phyloP scores from a whole-genome alignment of 1,140 invertebrate species.

The Aphelinus certus region DNA sequence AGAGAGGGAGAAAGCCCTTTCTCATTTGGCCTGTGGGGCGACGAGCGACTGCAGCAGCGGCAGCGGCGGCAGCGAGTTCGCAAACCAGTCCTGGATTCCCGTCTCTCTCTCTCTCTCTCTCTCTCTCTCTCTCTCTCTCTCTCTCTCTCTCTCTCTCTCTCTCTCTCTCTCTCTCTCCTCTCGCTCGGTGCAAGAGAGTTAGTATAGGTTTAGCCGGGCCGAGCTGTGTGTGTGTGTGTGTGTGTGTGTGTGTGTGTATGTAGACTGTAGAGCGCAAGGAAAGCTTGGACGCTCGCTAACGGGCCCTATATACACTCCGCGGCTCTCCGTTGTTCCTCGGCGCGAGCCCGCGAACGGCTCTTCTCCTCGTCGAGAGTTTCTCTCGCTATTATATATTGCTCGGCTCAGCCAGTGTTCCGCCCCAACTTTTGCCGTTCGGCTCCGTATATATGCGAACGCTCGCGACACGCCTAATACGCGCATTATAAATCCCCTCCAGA shows the following conservation, averaged over 20 bases:
- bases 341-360: neutral
- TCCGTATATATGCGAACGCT: too few species aligned
- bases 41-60: neutral
- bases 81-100: constrained; percentile 16
- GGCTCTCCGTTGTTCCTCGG: neutral
- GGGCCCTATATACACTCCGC: neutral
- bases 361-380: neutral
- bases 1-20: constrained; percentile 10
- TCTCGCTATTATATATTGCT: too few species aligned
- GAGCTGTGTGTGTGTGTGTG: neutral
- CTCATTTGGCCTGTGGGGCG: neutral
- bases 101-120: neutral
- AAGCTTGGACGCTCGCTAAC: neutral
- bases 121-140: too few species aligned
- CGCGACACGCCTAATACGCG: too few species aligned
- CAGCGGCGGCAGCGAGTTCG: neutral
- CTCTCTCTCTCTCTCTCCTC: neutral
- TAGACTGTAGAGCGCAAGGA: neutral
- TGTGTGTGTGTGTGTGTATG: neutral
- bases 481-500: too few species aligned
- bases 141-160: too few species aligned
- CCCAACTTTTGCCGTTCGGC: too few species aligned
- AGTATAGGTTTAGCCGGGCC: too few species aligned
- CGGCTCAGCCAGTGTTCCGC: too few species aligned
- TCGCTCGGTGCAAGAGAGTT: too few species aligned